Evolutionary conservation across 1,140 invertebrate species (phyloP).

Genomic region (Periplaneta americana): DNA sequence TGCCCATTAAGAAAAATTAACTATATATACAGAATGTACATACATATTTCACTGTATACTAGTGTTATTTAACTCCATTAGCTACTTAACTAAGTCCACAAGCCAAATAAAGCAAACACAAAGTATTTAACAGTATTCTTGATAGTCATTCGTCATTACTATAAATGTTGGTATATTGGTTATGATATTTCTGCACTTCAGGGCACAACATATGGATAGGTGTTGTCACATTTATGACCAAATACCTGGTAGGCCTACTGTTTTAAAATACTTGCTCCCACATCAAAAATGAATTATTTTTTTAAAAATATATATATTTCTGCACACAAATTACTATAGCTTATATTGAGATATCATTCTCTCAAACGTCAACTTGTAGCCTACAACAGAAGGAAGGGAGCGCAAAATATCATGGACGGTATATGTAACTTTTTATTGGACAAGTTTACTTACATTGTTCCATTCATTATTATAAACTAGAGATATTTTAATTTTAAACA

Average conservation of each 20-base stretch:
- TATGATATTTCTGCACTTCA: background rate
- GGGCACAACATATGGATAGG: background rate
- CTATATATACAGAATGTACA: background rate
- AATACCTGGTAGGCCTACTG: no score
- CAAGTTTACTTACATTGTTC: no score
- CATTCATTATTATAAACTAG: no score
- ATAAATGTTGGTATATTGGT: background rate
- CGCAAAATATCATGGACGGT: background rate
- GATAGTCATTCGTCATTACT: no score
- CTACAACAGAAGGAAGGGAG: background rate
- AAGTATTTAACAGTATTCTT: background rate
- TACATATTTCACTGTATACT: background rate
- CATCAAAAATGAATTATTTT: background rate
- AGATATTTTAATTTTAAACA: no score
- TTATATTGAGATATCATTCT: background rate
- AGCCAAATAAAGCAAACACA: background rate
- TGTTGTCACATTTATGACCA: background rate
- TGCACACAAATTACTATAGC: background rate
- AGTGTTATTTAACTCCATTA: background rate
- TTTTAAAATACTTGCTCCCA: background rate
- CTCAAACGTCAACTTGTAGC: background rate
- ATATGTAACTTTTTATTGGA: background rate
- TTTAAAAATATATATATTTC: background rate
- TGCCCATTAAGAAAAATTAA: background rate
- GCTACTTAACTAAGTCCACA: background rate